phyloP scores from a whole-genome alignment of 2,113 vertebrate species.

The Oreocharis arfaki region DNA sequence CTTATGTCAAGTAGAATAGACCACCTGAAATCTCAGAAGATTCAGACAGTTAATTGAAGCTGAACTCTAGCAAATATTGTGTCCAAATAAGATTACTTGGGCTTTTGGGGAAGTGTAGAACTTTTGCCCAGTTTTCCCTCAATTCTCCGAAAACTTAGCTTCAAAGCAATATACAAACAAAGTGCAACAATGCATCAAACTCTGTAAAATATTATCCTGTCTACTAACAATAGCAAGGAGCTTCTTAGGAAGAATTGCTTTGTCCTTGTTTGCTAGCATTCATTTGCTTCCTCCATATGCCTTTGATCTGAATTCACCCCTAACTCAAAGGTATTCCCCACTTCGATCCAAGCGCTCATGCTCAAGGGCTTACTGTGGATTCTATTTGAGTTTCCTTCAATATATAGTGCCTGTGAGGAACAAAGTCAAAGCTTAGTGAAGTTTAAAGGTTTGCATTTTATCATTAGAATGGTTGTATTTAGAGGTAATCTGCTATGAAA shows the following conservation, averaged over 20 bases:
- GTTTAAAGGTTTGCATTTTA: neutral
- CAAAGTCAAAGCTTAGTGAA: neutral
- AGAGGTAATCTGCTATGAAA: neutral
- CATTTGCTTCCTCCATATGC: neutral
- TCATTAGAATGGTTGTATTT: neutral
- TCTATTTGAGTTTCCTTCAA: neutral
- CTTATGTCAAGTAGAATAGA: neutral
- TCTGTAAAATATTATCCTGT: neutral
- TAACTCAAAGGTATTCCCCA: neutral
- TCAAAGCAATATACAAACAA: neutral
- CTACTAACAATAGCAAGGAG: neutral
- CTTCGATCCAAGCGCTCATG: neutral
- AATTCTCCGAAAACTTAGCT: neutral
- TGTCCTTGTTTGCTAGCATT: neutral
- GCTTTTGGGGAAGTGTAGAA: neutral
- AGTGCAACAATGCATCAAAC: neutral
- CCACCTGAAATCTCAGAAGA: neutral
- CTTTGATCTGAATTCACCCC: neutral
- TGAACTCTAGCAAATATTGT: neutral
- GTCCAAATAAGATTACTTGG: neutral
- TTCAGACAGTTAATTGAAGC: neutral
- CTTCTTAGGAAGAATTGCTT: neutral
- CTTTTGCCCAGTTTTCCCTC: neutral
- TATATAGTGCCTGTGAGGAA: neutral
- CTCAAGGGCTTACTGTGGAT: neutral